Evolutionary conservation across 2,797 vertebrate genomes (phyloP).

Genomic region (Hemibagrus guttatus): DNA sequence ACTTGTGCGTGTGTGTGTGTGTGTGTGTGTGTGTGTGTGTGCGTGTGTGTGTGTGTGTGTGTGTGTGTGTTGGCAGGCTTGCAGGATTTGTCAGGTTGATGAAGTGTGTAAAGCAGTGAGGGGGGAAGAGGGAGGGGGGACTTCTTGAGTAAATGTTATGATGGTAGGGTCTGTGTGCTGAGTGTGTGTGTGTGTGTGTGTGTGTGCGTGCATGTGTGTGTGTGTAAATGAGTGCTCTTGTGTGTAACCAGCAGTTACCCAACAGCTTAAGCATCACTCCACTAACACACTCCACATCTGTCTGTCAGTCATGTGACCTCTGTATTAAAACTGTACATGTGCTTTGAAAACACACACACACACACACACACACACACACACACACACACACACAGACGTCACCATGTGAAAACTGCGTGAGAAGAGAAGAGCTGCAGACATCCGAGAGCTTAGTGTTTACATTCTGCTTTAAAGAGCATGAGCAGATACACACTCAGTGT

Average conservation of each 20-base stretch:
- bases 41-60: background rate
- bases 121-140: conserved; percentile 53
- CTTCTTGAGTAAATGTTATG: conserved; percentile 76
- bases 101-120: conserved; percentile 66
- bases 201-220: conserved; percentile 53
- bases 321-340: conserved; percentile 17
- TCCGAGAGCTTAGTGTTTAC: conserved; percentile 46
- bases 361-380: conserved; percentile 31
- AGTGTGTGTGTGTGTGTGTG: conserved; percentile 57
- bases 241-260: background rate
- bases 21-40: no score
- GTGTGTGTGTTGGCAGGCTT: conserved; percentile 59
- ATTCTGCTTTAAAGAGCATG: conserved; percentile 26
- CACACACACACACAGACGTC: conserved; percentile 23
- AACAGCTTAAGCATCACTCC: conserved; percentile 49
- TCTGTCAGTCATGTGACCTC: conserved; percentile 43
- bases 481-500: conserved; percentile 21
- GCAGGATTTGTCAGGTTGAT: conserved; percentile 69
- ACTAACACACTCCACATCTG: conserved; percentile 67
- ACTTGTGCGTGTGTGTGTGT: background rate
- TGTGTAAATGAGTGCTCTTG: conserved; percentile 34
- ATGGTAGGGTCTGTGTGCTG: conserved; percentile 53
- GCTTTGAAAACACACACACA: background rate
- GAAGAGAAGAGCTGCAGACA: conserved; percentile 38
- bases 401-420: conserved; percentile 37